Base-by-base conservation (phyloP, 2,888 invertebrate species). In the Lathronympha strigana region DNA sequence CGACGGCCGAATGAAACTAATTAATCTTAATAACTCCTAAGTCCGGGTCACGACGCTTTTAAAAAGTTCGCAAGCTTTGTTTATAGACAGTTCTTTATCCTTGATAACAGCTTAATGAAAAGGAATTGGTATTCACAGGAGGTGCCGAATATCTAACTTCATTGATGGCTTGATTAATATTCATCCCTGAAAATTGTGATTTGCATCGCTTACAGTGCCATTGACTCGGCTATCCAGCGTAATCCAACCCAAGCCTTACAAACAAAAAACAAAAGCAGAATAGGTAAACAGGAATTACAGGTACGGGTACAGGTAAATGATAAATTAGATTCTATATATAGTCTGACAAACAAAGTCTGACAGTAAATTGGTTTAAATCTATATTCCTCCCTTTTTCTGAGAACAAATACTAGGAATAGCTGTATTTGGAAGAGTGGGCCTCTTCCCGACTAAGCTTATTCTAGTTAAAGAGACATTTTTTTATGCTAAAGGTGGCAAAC, bases 81-180 rank as follows among this genome's bases (percentile, higher is more conserved):
- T 61, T 66, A 40, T 54, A 33, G 60, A 23, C 55, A 50, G 21
- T 51, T 38, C 69, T 72, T 74, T 71, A 68, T 54, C 64, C 55
- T 43, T 58, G 45, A 55, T 67, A 68, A 68, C 71, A 64, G 50
- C 55, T 61, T 71, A 45, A 71, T 63, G 67, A 68, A 68, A 72
- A 72, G 68, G 66, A 72, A 77, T 81, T 79, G 73, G 72, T 76
- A 80, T 80, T 79, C 80, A 73, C 71, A 55, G 70, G 72, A 70
- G 69, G 74, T 74, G 67, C 69, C 71, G 73, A 76, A 81, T 77
- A 78, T 78, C 76, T 75, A 77, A 78, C 79, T 81, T 79, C 81
- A 81, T 82, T 83, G 78, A 78, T 80, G 78, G 76, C 77, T 75
- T 78, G 70, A 83, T 85, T 82, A 83, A 84, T 83, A 84, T 84